A percentile compares a stretch with the other conserved stretches of the same genome.
Evolutionary conservation across 2,888 invertebrate species (phyloP).

Genomic region (Timandra comae): DNA sequence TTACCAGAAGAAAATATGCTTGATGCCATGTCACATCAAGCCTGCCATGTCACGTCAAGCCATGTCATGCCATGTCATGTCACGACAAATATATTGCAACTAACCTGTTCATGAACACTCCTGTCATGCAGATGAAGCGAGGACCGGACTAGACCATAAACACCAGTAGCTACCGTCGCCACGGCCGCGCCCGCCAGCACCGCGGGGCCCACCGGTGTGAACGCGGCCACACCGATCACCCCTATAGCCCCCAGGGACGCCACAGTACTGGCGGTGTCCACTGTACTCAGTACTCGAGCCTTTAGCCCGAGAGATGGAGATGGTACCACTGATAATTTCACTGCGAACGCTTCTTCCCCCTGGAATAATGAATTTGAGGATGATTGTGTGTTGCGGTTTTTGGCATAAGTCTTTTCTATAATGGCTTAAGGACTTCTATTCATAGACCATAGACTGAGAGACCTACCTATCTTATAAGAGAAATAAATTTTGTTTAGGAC

Average conservation of each 20-base stretch:
- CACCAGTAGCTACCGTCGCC: slow-evolving; percentile 62
- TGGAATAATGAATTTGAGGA: slow-evolving; percentile 21
- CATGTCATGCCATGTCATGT: no score
- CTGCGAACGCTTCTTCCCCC: slow-evolving; percentile 52
- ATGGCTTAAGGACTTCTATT: no score
- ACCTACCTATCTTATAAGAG: no score
- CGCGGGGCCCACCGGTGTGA: slow-evolving; percentile 69
- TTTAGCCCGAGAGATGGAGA: slow-evolving; percentile 57
- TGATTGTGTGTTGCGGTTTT: no score
- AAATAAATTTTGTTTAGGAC: no score
- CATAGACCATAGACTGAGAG: no score
- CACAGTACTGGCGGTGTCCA: slow-evolving; percentile 57
- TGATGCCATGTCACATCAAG: no score
- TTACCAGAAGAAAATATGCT: no score
- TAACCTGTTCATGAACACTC: slow-evolving; percentile 69
- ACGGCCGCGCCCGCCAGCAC: slow-evolving; percentile 65
- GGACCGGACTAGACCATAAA: slow-evolving; percentile 72
- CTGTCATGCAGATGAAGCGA: slow-evolving; percentile 66
- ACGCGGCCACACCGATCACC: slow-evolving; percentile 67
- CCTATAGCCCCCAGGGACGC: slow-evolving; percentile 66
- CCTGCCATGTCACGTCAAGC: no score
- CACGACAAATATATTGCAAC: no score
- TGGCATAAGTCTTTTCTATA: no score
- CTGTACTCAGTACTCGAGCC: slow-evolving; percentile 54
- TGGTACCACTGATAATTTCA: slow-evolving; percentile 56